phyloP scores from a whole-genome alignment of 2,113 vertebrate genomes.

The Mormoops blainvillei region DNA sequence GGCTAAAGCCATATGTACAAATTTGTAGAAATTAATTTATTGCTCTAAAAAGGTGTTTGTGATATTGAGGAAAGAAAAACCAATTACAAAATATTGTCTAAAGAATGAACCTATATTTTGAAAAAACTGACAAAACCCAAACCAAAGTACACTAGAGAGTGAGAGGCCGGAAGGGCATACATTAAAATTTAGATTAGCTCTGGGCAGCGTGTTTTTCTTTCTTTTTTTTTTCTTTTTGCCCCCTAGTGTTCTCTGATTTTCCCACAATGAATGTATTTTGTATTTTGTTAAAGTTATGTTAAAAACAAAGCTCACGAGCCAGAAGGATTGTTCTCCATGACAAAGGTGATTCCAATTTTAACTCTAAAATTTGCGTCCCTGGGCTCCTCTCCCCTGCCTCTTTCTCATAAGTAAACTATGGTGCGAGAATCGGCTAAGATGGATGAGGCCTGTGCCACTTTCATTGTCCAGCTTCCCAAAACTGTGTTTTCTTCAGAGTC shows the following conservation, averaged over 20 bases:
- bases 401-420: neutral
- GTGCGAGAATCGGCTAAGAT: neutral
- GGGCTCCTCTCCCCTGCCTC: neutral
- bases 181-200: neutral
- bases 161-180: neutral
- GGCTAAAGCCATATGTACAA: neutral
- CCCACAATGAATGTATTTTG: neutral
- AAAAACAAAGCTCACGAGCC: neutral
- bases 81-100: neutral
- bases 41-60: neutral
- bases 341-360: neutral
- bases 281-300: neutral
- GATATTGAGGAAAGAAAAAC: neutral
- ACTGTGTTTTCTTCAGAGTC: neutral
- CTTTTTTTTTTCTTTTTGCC: neutral
- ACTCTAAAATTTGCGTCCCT: neutral
- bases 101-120: neutral
- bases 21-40: neutral
- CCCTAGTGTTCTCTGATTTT: neutral
- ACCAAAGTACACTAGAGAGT: neutral
- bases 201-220: too few relatives aligned
- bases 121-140: neutral
- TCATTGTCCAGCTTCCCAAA: neutral
- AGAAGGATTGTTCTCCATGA: neutral
- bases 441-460: neutral